Conservation (phyloP, 1,140 invertebrate genomes). For the Drosophila kepulauana region DNA sequence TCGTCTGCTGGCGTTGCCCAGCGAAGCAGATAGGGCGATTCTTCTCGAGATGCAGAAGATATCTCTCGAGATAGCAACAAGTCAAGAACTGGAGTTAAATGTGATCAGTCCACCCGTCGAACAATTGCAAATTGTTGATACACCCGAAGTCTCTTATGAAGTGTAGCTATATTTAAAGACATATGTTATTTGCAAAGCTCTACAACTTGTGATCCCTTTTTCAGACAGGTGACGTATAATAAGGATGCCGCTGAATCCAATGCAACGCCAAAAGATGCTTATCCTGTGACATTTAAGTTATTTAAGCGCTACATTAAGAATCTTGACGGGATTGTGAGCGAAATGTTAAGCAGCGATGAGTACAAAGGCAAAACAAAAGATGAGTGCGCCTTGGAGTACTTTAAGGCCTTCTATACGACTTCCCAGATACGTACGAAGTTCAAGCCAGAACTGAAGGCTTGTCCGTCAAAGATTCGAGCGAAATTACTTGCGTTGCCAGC, state of each 20-base stretch:
- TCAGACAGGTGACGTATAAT: neutral
- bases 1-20: conserved; percentile 34
- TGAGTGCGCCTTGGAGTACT: conserved; percentile 43
- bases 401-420: conserved; percentile 33
- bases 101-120: neutral
- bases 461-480: conserved; percentile 26
- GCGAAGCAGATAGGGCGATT: neutral
- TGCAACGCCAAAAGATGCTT: neutral
- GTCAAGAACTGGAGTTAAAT: neutral
- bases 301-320: conserved; percentile 44
- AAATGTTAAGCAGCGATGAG: conserved; percentile 36
- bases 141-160: neutral
- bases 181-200: no score
- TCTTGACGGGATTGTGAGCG: conserved; percentile 34
- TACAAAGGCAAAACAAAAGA: conserved; percentile 5
- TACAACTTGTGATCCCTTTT: neutral
- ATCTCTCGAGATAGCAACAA: neutral
- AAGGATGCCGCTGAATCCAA: neutral
- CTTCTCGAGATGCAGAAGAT: conserved; percentile 10
- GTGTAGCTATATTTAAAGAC: conserved; percentile 1
- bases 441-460: conserved; percentile 34
- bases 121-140: neutral
- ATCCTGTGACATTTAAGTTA: conserved; percentile 11
- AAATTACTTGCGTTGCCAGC: conserved; percentile 34
- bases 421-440: conserved; percentile 39